phyloP scores from a whole-genome alignment of 2,113 vertebrate species.

The Corythornis madagascariensis region DNA sequence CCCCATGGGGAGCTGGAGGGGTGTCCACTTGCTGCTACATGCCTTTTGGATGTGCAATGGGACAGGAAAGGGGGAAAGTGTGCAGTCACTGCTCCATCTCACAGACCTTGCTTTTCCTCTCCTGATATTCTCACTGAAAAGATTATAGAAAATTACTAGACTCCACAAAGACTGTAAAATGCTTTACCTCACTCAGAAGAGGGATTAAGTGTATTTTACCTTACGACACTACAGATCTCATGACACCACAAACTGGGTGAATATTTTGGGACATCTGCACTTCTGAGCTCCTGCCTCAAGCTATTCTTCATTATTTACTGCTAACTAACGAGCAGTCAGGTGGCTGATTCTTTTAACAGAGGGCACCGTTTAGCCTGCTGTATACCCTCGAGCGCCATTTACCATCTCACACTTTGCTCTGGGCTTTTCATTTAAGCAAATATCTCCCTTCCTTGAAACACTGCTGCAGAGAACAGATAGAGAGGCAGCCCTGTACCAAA shows the following conservation, averaged over 20 bases:
- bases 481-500: conserved; percentile 48
- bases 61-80: neutral
- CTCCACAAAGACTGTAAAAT: conserved; percentile 34
- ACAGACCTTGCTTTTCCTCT: neutral
- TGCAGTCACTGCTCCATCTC: neutral
- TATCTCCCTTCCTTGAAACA: conserved; percentile 45
- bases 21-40: neutral
- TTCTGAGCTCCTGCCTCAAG: conserved; percentile 40
- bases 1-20: neutral
- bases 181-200: conserved; percentile 31
- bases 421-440: conserved; percentile 65
- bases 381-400: conserved; percentile 54
- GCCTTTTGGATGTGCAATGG: neutral
- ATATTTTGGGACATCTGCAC: conserved; percentile 54
- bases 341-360: conserved; percentile 55
- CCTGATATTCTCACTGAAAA: conserved; percentile 47
- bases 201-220: conserved; percentile 23
- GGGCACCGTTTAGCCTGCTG: conserved; percentile 41
- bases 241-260: conserved; percentile 56
- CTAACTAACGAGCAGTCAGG: conserved; percentile 65
- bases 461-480: conserved; percentile 49
- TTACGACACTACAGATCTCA: conserved; percentile 15
- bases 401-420: conserved; percentile 51
- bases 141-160: conserved; percentile 47
- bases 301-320: conserved; percentile 62